Percentiles rank a stretch among this genome's conserved stretches.
Evolutionary conservation across 2,797 vertebrate genomes (phyloP).

Genomic region (Pseudochromis fuscus): DNA sequence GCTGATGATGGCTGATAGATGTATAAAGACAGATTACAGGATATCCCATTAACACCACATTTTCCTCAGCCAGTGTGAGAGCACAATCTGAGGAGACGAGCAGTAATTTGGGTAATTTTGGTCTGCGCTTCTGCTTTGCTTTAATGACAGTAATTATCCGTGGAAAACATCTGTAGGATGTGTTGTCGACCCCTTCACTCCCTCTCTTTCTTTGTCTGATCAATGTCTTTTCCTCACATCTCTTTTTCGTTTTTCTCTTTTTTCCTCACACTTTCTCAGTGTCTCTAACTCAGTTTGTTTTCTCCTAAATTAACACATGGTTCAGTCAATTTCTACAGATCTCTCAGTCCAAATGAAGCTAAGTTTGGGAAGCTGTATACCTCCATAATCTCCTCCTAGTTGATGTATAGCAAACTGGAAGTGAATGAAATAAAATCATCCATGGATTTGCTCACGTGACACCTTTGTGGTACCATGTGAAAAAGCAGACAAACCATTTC

Average conservation of each 20-base stretch:
- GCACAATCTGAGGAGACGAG: constrained; percentile 46
- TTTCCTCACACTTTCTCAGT: not conserved
- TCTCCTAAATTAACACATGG: constrained; percentile 23
- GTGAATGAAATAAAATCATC: not conserved
- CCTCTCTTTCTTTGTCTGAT: constrained; percentile 50
- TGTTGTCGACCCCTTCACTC: constrained; percentile 27
- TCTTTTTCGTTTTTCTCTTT: constrained; percentile 5
- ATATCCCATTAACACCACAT: constrained; percentile 42
- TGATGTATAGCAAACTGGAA: constrained; percentile 10
- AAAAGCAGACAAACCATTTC: no score
- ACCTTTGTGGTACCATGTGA: not conserved
- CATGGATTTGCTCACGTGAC: not conserved
- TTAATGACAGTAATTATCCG: constrained; percentile 79
- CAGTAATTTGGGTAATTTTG: constrained; percentile 75
- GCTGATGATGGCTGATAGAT: constrained; percentile 39
- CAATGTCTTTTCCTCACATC: constrained; percentile 40
- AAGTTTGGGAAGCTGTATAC: not conserved
- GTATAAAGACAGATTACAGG: constrained; percentile 54
- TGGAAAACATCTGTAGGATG: constrained; percentile 73
- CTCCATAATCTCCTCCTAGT: not conserved
- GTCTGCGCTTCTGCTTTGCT: constrained; percentile 48
- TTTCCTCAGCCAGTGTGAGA: constrained; percentile 38
- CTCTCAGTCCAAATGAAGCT: constrained; percentile 11
- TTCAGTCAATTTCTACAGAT: constrained; percentile 10
- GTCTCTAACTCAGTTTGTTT: constrained; percentile 17